Percentiles rank a stretch among this genome's conserved stretches.
Conservation (phyloP, 1,140 invertebrate species). For the Rhyacophila brunnea region DNA sequence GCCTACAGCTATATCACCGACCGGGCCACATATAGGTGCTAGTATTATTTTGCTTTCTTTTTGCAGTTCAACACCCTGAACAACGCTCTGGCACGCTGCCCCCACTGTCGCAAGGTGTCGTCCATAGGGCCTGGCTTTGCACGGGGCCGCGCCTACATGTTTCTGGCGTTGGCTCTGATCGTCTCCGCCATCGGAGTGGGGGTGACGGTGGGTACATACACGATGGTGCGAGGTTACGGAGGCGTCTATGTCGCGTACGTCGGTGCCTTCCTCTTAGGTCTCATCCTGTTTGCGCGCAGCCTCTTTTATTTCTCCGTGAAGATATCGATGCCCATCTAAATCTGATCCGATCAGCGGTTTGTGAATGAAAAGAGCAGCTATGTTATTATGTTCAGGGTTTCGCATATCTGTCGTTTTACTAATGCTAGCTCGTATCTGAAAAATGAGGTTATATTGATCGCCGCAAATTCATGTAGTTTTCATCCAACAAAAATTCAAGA, state of each 20-base stretch:
- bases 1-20: too few relatives aligned
- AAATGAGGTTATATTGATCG: too few relatives aligned
- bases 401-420: too few relatives aligned
- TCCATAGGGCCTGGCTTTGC: slow-evolving; percentile 86
- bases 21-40: too few relatives aligned
- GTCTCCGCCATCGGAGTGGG: slow-evolving; percentile 74
- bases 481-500: too few relatives aligned
- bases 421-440: too few relatives aligned
- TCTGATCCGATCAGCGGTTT: too few relatives aligned
- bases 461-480: too few relatives aligned
- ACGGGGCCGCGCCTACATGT: slow-evolving; percentile 73
- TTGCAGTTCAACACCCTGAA: slow-evolving; percentile 90
- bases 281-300: slow-evolving; percentile 73
- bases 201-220: slow-evolving; percentile 66
- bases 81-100: slow-evolving; percentile 93
- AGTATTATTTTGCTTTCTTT: too few relatives aligned
- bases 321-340: slow-evolving; percentile 77
- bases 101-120: slow-evolving; percentile 92
- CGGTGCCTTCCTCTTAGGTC: slow-evolving; percentile 72
- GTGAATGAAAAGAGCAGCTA: not conserved
- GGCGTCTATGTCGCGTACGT: slow-evolving; percentile 84
- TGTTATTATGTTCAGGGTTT: too few relatives aligned
- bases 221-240: slow-evolving; percentile 60
- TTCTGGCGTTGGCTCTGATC: slow-evolving; percentile 74
- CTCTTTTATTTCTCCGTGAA: slow-evolving; percentile 89